Evolutionary conservation across 2,797 vertebrate species (phyloP).

Genomic region (Esox masquinongy): DNA sequence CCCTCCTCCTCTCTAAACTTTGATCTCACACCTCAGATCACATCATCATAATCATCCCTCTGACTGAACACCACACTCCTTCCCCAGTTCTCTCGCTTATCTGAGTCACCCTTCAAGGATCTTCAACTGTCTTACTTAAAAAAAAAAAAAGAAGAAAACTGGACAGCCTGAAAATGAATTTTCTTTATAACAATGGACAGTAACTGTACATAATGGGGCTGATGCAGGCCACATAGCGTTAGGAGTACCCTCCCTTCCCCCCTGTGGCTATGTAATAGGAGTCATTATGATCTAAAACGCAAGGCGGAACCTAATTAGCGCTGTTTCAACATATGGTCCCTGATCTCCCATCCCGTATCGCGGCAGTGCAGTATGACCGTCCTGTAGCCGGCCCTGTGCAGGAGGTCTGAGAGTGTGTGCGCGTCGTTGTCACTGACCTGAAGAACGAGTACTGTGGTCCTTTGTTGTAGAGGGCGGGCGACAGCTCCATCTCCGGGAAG

Average conservation of each 20-base stretch:
- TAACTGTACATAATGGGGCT: no score
- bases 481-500: slow-evolving; percentile 85
- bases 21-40: slow-evolving; percentile 54
- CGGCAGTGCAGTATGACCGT: background rate
- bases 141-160: background rate
- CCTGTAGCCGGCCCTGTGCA: background rate
- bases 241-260: no score
- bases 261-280: no score
- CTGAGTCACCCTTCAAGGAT: slow-evolving; percentile 57
- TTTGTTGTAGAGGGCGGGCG: slow-evolving; percentile 85
- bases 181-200: no score
- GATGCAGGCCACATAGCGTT: no score
- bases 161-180: no score
- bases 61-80: background rate
- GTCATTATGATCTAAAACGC: background rate
- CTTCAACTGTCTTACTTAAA: background rate
- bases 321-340: background rate
- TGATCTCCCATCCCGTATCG: background rate
- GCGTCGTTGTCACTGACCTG: slow-evolving; percentile 73
- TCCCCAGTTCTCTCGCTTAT: background rate
- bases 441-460: slow-evolving; percentile 85
- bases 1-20: slow-evolving; percentile 60
- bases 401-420: background rate
- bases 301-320: background rate
- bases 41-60: slow-evolving; percentile 44